phyloP scores from a whole-genome alignment of 64 coral and sea anemone species.

The Montipora foliosa region DNA sequence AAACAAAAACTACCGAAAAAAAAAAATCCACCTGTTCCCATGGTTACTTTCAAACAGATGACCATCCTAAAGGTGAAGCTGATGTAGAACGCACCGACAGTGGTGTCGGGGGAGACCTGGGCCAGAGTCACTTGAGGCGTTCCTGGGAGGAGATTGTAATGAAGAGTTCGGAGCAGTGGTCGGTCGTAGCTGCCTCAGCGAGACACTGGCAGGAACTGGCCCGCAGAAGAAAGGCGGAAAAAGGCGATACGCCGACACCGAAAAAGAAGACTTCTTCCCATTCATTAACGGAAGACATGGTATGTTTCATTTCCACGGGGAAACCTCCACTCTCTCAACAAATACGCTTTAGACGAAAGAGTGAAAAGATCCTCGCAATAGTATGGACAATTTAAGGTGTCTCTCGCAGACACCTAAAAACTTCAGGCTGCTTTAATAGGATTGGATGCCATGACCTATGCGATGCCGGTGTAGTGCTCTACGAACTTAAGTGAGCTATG shows the following conservation, averaged over 20 bases:
- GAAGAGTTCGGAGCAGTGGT: slow-evolving; percentile 89
- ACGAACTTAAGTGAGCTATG: too few species aligned
- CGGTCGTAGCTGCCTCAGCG: slow-evolving; percentile 83
- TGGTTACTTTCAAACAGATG: background rate
- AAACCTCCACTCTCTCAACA: too few species aligned
- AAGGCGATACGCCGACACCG: background rate
- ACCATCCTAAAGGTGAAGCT: slow-evolving; percentile 50
- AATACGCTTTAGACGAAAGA: too few species aligned
- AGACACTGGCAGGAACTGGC: slow-evolving; percentile 86
- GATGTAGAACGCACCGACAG: slow-evolving; percentile 93
- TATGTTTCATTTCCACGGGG: background rate
- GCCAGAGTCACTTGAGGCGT: slow-evolving; percentile 50
- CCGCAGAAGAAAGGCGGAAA: slow-evolving; percentile 42
- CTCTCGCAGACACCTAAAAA: too few species aligned
- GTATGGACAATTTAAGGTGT: too few species aligned
- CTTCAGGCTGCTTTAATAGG: too few species aligned
- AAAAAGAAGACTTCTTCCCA: slow-evolving; percentile 43
- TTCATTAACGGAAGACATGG: slow-evolving; percentile 83
- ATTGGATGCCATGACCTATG: too few species aligned
- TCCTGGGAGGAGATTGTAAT: slow-evolving; percentile 89
- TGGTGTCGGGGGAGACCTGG: slow-evolving; percentile 89
- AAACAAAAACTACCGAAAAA: background rate
- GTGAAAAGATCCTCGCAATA: too few species aligned
- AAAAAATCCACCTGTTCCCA: background rate
- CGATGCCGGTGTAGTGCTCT: too few species aligned